A percentile compares a stretch with the other conserved stretches of the same genome.
Conservation (phyloP, 2,888 invertebrate genomes). For the Machimus atricapillus region DNA sequence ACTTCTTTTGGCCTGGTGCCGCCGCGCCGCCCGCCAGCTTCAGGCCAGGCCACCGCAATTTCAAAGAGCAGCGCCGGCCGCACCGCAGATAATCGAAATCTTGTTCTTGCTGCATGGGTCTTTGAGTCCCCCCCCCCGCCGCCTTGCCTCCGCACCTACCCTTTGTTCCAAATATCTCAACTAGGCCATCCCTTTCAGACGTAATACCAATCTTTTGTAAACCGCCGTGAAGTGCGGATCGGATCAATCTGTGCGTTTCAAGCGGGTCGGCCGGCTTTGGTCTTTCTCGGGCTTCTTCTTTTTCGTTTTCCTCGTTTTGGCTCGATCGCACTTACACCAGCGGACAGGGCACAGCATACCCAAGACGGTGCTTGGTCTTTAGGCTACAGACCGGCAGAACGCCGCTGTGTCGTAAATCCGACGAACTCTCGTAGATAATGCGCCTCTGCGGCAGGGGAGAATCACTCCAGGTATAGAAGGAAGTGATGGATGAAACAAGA, state of each 20-base stretch:
- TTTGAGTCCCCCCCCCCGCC: neutral
- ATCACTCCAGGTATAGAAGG: neutral
- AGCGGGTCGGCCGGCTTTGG: constrained; percentile 6
- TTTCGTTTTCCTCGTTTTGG: neutral
- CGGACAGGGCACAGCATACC: neutral
- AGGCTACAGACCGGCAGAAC: neutral
- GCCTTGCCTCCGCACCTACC: neutral
- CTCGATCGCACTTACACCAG: neutral
- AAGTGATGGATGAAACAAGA: neutral
- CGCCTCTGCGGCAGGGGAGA: neutral
- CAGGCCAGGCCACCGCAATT: constrained; percentile 1
- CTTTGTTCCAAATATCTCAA: neutral
- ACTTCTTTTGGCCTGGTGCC: neutral
- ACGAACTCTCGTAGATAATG: neutral
- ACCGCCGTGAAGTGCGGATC: constrained; percentile 32
- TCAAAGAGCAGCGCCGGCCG: constrained; percentile 26
- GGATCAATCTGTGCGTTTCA: constrained; percentile 21
- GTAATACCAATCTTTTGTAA: constrained; percentile 25
- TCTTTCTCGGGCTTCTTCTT: neutral
- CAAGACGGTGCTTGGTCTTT: neutral
- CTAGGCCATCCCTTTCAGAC: neutral
- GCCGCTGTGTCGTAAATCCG: neutral
- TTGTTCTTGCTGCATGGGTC: constrained; percentile 15
- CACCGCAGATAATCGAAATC: constrained; percentile 25
- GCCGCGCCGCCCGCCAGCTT: neutral